Base-by-base conservation (phyloP, 1,140 invertebrate species). In the Ceratina calcarata region DNA sequence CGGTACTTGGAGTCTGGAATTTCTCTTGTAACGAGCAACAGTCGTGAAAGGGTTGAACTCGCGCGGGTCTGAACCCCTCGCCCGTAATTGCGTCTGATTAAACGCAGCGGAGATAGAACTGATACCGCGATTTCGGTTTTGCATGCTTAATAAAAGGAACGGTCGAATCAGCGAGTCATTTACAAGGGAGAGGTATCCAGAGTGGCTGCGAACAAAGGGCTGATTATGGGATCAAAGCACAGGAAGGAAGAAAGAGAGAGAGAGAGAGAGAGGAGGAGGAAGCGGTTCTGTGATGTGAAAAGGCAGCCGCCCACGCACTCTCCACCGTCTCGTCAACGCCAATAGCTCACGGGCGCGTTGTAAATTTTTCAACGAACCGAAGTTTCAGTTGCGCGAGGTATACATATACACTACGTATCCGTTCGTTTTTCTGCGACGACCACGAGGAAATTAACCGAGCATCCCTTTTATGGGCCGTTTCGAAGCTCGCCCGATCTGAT, bases 211-310 rank as follows among this genome's bases (percentile, higher is more conserved):
- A 83, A 85, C 80, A 86, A 86, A 85, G 72, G 74, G 49, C 68
- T 85, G 83, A 86, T 86, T 86, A 76, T 37, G 57, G 57, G 80
- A 85, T 82, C 83, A 86, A 86, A 85, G 85, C 24, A 49, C 24
- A 27, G 77, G 62, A 80, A 82, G 60, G 32, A 77, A 24, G 10
- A 20, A 24, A 60, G 18, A 7, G n/a, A n/a, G 20, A 57, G 27
- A 77, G 81, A 22, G 8, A 20, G 49, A 58, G 16, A 7, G n/a
- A n/a, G 20, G 58, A 67, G 15, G 57, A 72, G 57, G 76, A 64
- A n/a, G 2, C 58, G 61, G 20, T 51, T 76, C 67, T n/a, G 6
- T n/a, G n/a, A n/a, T n/a, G n/a, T n/a, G n/a, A n/a, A n/a, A n/a
- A n/a, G n/a, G 55, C 22, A 15, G 53, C 53, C 53, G 13, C 12